Percentiles rank a stretch among this genome's conserved stretches.
Conservation (phyloP, 2,888 invertebrate species). For the Meloe dianella region DNA sequence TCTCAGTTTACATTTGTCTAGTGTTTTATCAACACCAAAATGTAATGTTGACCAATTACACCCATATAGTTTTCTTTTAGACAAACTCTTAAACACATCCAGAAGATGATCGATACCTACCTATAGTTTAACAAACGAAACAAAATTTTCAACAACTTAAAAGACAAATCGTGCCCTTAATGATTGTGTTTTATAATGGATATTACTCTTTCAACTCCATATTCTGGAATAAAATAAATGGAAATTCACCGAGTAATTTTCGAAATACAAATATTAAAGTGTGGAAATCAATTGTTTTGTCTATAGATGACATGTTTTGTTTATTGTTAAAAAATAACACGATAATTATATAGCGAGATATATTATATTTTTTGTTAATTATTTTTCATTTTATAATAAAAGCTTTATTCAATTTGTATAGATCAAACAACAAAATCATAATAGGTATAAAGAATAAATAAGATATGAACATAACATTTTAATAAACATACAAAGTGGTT, state of each 20-base stretch:
- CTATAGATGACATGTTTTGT: background rate
- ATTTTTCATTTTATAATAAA: background rate
- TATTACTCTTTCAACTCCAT: too few species aligned
- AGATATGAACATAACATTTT: conserved; percentile 38
- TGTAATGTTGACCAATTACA: conserved; percentile 12
- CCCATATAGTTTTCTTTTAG: conserved; percentile 1
- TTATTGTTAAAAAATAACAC: conserved; percentile 6
- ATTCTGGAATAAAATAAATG: too few species aligned
- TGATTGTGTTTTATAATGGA: too few species aligned
- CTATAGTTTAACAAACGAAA: too few species aligned
- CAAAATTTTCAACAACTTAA: too few species aligned
- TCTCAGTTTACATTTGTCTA: conserved; percentile 34
- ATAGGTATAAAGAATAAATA: conserved; percentile 29
- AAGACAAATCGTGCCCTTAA: too few species aligned
- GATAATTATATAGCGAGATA: background rate
- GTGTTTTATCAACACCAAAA: conserved; percentile 33
- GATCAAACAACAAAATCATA: conserved; percentile 27
- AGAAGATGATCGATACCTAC: background rate
- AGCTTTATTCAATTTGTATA: conserved; percentile 17
- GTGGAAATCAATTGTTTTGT: background rate
- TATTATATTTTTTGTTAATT: background rate
- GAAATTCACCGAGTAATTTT: too few species aligned
- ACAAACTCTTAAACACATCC: background rate
- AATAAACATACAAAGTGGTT: conserved; percentile 44
- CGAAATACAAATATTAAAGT: too few species aligned